Conservation (phyloP, 2,888 invertebrate species). For the Diplolepis rosae region DNA sequence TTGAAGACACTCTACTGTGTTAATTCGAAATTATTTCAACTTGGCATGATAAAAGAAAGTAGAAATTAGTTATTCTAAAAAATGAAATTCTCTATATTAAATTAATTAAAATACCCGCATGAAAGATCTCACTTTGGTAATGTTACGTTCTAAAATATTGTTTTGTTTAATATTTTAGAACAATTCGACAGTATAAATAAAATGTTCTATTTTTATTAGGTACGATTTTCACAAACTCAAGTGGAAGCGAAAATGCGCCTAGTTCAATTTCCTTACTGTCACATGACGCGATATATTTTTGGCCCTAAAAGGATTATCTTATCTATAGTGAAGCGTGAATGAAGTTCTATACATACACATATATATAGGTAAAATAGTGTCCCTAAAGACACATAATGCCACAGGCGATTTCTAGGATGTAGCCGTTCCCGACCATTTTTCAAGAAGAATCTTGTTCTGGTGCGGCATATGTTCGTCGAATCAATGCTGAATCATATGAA, state of each 20-base stretch:
- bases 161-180: too few relatives aligned
- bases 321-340: conserved; percentile 19
- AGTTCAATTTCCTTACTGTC: conserved; percentile 23
- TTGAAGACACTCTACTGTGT: background rate
- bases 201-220: background rate
- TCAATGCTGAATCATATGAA: too few relatives aligned
- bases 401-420: background rate
- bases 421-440: background rate
- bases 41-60: background rate
- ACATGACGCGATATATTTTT: conserved; percentile 9
- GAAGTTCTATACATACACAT: background rate
- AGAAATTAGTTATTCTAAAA: too few relatives aligned
- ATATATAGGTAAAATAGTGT: background rate
- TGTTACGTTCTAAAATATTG: too few relatives aligned
- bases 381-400: background rate
- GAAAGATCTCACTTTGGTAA: too few relatives aligned
- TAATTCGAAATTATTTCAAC: background rate
- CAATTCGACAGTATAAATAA: background rate
- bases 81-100: too few relatives aligned
- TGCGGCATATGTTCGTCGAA: too few relatives aligned
- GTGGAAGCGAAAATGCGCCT: conserved; percentile 12
- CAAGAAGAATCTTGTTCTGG: background rate
- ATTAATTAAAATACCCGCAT: too few relatives aligned
- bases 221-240: conserved; percentile 1
- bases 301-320: conserved; percentile 2